Base-by-base conservation (phyloP, 2,113 vertebrate species). In the Sceloporus undulatus region DNA sequence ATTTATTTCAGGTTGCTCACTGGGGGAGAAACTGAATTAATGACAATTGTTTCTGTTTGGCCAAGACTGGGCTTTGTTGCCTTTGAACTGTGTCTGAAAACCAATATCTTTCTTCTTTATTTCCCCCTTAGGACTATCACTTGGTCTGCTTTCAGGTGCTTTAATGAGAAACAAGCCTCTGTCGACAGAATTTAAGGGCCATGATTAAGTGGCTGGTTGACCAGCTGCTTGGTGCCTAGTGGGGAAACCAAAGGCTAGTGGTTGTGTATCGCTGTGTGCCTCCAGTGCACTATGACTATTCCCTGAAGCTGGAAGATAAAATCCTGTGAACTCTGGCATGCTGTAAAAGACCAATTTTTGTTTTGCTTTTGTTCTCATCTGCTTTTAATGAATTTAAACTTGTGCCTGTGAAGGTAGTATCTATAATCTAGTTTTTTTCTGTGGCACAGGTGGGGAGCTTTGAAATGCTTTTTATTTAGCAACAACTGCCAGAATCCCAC, bases 101-200 rank as follows among this genome's bases (percentile, higher is more conserved):
- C 87, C 95, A 96, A 95, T 94, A 93, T 85, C 83, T 93, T 96
- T 94, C 79, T 93, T 89, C 93, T 95, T 94, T 96, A 94, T 93
- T 94, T 95, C 89, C 88, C 96, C 95, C 92, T 89, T 91, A 95
- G 93, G 95, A 90, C 90, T 85, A 79, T 93, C 88, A 94, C 80
- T 88, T 91, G 93, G 93, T 92, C 93, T 91, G 66, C 92, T 96
- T 96, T 94, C 91, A 93, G 93, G 89, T 85, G 10, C 90, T 91
- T 94, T 96, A 96, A 96, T 94, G 92, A 96, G 94, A 96, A 96
- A 94, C 93, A 96, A 96, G 86, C 86, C 88, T 91, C 88, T 94
- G 66, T 93, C 29, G 25, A 87, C 89, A 90, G 75, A 85, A 80
- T 92, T 94, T 95, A 94, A 94, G 85, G 92, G 94, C 87, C 85